Evolutionary conservation across 2,797 vertebrate genomes (phyloP).

Genomic region (Clarias fuscus): DNA sequence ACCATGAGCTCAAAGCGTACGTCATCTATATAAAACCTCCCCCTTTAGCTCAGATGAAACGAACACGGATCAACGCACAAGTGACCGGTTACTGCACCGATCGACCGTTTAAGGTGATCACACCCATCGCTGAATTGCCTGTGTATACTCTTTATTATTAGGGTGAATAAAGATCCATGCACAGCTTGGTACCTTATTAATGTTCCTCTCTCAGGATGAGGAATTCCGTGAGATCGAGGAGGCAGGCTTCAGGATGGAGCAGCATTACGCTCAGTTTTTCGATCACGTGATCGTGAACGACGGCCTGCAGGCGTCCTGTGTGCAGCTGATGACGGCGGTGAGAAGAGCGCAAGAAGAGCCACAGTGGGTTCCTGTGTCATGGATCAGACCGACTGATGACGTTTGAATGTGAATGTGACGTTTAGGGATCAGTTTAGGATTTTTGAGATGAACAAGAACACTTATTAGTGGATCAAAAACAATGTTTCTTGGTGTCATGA

Average conservation of each 20-base stretch:
- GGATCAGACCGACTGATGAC: slow-evolving; percentile 80
- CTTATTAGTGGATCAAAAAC: not conserved
- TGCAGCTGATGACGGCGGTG: slow-evolving; percentile 76
- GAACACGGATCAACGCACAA: slow-evolving; percentile 80
- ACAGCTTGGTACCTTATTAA: not conserved
- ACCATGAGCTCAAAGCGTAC: slow-evolving; percentile 86
- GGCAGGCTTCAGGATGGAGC: slow-evolving; percentile 81
- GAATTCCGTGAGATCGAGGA: slow-evolving; percentile 93
- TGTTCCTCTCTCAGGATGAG: slow-evolving; percentile 80
- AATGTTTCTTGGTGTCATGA: not conserved
- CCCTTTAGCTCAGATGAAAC: slow-evolving; percentile 76
- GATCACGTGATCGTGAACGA: slow-evolving; percentile 89
- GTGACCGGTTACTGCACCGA: slow-evolving; percentile 88
- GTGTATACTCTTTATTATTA: not conserved
- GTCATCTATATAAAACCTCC: slow-evolving; percentile 93
- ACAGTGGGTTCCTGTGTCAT: slow-evolving; percentile 90
- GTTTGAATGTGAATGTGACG: slow-evolving; percentile 59
- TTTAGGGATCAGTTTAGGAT: not conserved
- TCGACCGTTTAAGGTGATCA: slow-evolving; percentile 84
- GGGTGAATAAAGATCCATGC: not conserved
- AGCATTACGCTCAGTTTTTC: slow-evolving; percentile 87
- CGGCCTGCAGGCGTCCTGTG: slow-evolving; percentile 80
- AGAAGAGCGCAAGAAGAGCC: slow-evolving; percentile 85
- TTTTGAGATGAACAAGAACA: not conserved
- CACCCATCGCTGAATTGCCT: not conserved